Evolutionary conservation across 1,140 invertebrate genomes (phyloP), one percentile per base, ranked within the genome.

Genomic region (Philopotamus ludificatus): DNA sequence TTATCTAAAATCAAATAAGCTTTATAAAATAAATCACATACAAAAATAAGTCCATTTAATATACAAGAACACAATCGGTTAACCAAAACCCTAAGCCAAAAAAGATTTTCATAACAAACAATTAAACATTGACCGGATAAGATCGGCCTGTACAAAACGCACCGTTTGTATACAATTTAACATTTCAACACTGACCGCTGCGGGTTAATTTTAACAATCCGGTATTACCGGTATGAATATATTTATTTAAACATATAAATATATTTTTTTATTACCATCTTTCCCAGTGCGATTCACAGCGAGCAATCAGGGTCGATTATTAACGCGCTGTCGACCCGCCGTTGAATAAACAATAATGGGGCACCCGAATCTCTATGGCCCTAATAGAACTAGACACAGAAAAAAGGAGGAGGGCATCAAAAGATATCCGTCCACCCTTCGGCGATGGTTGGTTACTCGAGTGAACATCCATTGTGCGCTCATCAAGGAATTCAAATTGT

Each of bases 261-360:
- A 4, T 18, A 15, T 15, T 45, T 9, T 10, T 18, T 45, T 45
- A 18, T 45, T 45, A 8, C 4, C 21, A 23, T 22, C 20, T 25
- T 22, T 54, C 45, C 50, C 66, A n/a, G 57, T 63, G 12, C 57
- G 58, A 63, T 69, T 69, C n/a, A n/a, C n/a, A n/a, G n/a, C 61
- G 44, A 65, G 53, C 67, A 69, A 69, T 69, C 67, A 63, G 28
- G 63, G 63, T 69, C 63, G 66, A 69, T 69, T 69, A 69, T 65
- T 65, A 66, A 69, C 59, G 67, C 67, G 59, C 41, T 54, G 63
- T 69, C 63, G 47, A 60, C 53, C 22, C 25, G 44, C 57, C 66
- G n/a, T 69, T 63, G 66, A 69, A 69, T 66, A 69, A 69, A 69
- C 67, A 69, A 69, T 66, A 23, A 26, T 16, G 23, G 50, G 51